A percentile compares a stretch with the other conserved stretches of the same genome.
These are phyloP conservation scores for Camelus bactrianus DNA, from an alignment of 2,113 vertebrate species.

Conservation along the genomic window DNA sequence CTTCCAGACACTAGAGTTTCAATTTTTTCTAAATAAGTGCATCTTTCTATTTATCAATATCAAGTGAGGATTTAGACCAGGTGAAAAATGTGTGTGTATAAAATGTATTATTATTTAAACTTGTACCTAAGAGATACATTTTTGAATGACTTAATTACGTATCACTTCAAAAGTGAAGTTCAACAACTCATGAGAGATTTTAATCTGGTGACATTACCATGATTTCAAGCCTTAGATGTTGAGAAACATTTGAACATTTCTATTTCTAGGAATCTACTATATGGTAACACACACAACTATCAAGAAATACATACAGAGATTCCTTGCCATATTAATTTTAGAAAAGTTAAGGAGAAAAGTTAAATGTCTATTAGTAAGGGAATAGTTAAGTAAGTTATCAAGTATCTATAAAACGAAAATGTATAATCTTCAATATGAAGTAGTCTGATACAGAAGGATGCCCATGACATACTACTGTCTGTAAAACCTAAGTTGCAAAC, in stretches of 20 bases:
- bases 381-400: not conserved
- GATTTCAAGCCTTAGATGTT: not conserved
- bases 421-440: not conserved
- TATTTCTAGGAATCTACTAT: not conserved
- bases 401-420: slow-evolving; percentile 4
- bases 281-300: not conserved
- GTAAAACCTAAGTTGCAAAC: not conserved
- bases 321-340: not conserved
- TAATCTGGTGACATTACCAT: not conserved
- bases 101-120: not conserved
- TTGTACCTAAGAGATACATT: not conserved
- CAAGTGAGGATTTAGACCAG: not conserved
- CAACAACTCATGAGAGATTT: not conserved
- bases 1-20: not conserved
- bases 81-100: not conserved
- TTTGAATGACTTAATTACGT: not conserved
- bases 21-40: not conserved
- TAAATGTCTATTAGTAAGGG: not conserved
- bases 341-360: not conserved
- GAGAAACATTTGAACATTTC: not conserved
- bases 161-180: slow-evolving; percentile 12
- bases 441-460: not conserved
- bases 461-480: not conserved
- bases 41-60: not conserved
- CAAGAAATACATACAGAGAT: not conserved